Conservation (phyloP, 2,113 vertebrate genomes). For the Meriones unguiculatus region DNA sequence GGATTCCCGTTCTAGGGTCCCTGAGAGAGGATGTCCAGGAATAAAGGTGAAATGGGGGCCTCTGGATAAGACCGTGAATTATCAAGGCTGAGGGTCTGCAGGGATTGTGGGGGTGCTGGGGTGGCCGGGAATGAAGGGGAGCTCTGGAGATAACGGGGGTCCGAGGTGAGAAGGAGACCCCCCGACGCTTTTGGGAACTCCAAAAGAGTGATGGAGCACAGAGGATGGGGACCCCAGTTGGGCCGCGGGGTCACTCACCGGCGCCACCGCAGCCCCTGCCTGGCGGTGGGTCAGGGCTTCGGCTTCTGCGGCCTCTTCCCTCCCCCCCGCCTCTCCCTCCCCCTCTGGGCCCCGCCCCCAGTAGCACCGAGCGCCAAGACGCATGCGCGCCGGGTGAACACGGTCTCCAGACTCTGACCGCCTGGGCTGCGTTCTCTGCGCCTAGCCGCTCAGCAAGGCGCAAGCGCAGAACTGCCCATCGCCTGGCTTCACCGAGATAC, state of each 20-base stretch:
- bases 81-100: neutral
- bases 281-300: conserved; percentile 73
- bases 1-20: neutral
- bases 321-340: conserved; percentile 38
- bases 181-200: neutral
- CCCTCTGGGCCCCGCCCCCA: conserved; percentile 68
- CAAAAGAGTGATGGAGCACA: conserved; percentile 25
- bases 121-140: conserved; percentile 51
- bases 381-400: conserved; percentile 60
- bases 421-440: neutral
- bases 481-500: neutral
- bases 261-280: conserved; percentile 77
- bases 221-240: conserved; percentile 52
- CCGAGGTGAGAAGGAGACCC: neutral
- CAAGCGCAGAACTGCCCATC: conserved; percentile 67
- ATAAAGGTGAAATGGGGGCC: neutral
- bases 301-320: conserved; percentile 76
- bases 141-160: neutral
- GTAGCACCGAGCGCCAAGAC: neutral
- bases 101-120: conserved; percentile 8
- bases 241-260: conserved; percentile 75
- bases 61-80: neutral
- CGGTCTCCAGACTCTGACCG: neutral
- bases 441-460: neutral
- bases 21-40: neutral